These are phyloP conservation scores for Halocaridina rubra DNA, from an alignment of 2,888 invertebrate genomes.

Conservation along the genomic window DNA sequence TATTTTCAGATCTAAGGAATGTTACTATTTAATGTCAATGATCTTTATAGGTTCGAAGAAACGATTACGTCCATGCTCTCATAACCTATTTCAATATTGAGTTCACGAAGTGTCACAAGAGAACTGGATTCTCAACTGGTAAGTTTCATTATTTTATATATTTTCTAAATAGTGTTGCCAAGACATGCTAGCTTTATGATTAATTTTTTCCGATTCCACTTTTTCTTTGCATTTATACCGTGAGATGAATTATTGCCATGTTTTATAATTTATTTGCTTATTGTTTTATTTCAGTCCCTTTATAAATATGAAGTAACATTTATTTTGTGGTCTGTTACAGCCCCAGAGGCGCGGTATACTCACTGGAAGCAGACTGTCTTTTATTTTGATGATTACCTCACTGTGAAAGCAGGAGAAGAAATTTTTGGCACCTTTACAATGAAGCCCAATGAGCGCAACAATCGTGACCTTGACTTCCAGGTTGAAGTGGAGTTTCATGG, in stretches of 20 bases:
- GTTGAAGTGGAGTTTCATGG: slow-evolving; percentile 90
- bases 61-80: slow-evolving; percentile 97
- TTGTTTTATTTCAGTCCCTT: no score
- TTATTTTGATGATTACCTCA: slow-evolving; percentile 96
- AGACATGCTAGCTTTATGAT: no score
- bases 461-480: slow-evolving; percentile 95
- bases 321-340: no score
- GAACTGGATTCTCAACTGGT: slow-evolving; percentile 95
- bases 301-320: no score
- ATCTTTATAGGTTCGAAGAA: slow-evolving; percentile 77
- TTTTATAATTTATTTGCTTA: no score
- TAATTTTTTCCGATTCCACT: no score
- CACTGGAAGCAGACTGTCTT: slow-evolving; percentile 99
- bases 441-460: slow-evolving; percentile 96
- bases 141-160: no score
- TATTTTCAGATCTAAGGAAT: no score
- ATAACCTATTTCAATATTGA: slow-evolving; percentile 99
- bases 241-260: no score
- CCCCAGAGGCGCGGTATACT: slow-evolving; percentile 97
- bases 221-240: no score
- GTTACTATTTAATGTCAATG: no score
- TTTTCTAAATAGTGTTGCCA: no score
- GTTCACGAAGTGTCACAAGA: slow-evolving; percentile 98
- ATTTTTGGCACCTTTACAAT: slow-evolving; percentile 91
- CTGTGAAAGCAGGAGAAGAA: slow-evolving; percentile 93